Percentiles rank a stretch among this genome's conserved stretches.
phyloP scores from a whole-genome alignment of 1,140 invertebrate species.

The Achatina immaculata region DNA sequence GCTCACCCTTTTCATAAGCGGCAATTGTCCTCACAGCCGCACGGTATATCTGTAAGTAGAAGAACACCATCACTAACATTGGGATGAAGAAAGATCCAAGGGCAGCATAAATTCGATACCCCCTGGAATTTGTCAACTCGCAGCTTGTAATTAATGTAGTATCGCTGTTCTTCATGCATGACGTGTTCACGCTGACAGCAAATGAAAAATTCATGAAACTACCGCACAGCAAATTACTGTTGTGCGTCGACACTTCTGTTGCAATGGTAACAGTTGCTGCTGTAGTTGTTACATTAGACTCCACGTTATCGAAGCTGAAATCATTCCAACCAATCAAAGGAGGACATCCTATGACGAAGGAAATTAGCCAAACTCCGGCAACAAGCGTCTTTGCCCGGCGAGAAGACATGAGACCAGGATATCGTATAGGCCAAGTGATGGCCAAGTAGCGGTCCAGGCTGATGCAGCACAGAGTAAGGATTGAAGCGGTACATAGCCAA shows the following conservation, averaged over 20 bases:
- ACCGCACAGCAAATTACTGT: not conserved
- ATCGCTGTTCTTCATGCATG: not conserved
- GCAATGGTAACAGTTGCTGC: not conserved
- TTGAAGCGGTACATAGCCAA: conserved; percentile 73
- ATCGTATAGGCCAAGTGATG: conserved; percentile 73
- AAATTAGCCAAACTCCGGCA: conserved; percentile 90
- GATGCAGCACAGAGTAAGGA: conserved; percentile 74
- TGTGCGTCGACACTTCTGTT: not conserved
- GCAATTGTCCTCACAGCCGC: conserved; percentile 90
- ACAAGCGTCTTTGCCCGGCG: conserved; percentile 89
- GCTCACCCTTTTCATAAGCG: conserved; percentile 85
- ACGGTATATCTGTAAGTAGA: conserved; percentile 94
- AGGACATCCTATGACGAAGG: conserved; percentile 91
- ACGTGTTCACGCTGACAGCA: not conserved
- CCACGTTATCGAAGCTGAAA: not conserved
- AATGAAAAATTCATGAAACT: not conserved
- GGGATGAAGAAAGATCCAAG: conserved; percentile 95
- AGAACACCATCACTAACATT: conserved; percentile 96
- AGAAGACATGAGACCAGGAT: conserved; percentile 84
- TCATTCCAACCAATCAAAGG: conserved; percentile 89
- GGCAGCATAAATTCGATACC: conserved; percentile 94
- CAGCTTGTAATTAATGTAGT: conserved; percentile 72
- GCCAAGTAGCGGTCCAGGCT: conserved; percentile 74
- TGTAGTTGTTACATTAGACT: not conserved
- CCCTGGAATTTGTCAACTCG: conserved; percentile 89